Conservation (phyloP, 1,140 invertebrate species). For the Monochamus saltuarius region DNA sequence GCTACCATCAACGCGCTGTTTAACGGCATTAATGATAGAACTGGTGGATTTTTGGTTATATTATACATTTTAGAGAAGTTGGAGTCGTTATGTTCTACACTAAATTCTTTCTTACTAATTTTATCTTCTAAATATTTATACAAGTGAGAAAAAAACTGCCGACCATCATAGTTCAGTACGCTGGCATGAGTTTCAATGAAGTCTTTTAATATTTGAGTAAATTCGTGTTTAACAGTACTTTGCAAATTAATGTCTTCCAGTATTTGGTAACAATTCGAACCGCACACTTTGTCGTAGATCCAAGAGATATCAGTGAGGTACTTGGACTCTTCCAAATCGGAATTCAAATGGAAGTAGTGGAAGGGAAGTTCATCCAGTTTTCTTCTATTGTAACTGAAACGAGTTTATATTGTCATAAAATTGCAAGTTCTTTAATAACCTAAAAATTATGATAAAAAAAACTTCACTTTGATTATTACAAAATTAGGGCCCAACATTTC, state of each 20-base stretch:
- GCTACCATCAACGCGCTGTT: slow-evolving; percentile 43
- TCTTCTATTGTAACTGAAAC: slow-evolving; percentile 71
- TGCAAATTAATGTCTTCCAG: slow-evolving; percentile 66
- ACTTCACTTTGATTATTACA: too few relatives aligned
- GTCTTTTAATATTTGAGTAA: slow-evolving; percentile 63
- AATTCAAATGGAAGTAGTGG: slow-evolving; percentile 56
- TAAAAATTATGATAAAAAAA: too few relatives aligned
- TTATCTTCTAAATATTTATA: slow-evolving; percentile 58
- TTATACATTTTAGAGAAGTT: slow-evolving; percentile 52
- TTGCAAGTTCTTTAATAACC: too few relatives aligned
- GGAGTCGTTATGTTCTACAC: slow-evolving; percentile 29
- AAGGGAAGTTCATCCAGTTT: slow-evolving; percentile 81
- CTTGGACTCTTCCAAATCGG: slow-evolving; percentile 45
- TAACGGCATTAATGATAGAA: slow-evolving; percentile 57
- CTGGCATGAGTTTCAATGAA: slow-evolving; percentile 66
- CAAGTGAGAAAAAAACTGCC: slow-evolving; percentile 72
- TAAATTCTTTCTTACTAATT: slow-evolving; percentile 44
- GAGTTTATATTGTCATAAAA: background rate
- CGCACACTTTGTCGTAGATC: slow-evolving; percentile 74
- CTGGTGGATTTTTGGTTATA: slow-evolving; percentile 54
- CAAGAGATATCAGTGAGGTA: slow-evolving; percentile 67
- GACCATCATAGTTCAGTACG: slow-evolving; percentile 71
- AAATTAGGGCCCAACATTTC: too few relatives aligned
- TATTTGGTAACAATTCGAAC: slow-evolving; percentile 64
- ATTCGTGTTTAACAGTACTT: slow-evolving; percentile 55